These are phyloP conservation scores for Limonius californicus DNA, from an alignment of 1,140 invertebrate genomes.

Conservation along the genomic window DNA sequence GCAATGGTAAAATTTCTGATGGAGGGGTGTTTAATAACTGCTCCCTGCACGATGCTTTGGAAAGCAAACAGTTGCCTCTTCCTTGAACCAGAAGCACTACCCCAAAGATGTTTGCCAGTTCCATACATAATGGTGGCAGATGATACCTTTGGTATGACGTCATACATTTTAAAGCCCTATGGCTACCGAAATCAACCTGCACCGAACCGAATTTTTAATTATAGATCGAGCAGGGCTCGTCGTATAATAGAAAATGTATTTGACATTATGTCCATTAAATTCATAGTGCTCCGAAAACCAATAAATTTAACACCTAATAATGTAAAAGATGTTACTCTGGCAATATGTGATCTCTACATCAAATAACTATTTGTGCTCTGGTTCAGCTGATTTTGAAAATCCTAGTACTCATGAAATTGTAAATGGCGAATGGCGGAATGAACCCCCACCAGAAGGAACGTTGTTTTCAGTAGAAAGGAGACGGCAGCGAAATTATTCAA, in stretches of 20 bases:
- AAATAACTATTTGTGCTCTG: neutral
- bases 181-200: slow-evolving; percentile 14
- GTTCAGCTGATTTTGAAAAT: slow-evolving; percentile 4
- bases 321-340: slow-evolving; percentile 2
- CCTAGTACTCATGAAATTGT: slow-evolving; percentile 1
- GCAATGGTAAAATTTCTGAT: no score
- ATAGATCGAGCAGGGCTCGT: slow-evolving; percentile 20
- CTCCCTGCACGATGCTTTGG: no score
- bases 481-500: no score
- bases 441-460: slow-evolving; percentile 5
- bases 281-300: slow-evolving; percentile 10
- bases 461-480: no score
- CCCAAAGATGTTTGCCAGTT: slow-evolving; percentile 1
- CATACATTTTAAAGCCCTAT: slow-evolving; percentile 16
- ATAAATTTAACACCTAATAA: slow-evolving; percentile 3
- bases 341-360: slow-evolving; percentile 2
- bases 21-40: no score
- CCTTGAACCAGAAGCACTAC: no score
- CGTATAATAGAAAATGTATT: no score
- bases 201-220: slow-evolving; percentile 19
- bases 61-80: no score
- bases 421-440: slow-evolving; percentile 7
- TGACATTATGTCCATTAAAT: slow-evolving; percentile 6
- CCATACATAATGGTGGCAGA: slow-evolving; percentile 18
- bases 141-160: slow-evolving; percentile 12